A percentile compares a stretch with the other conserved stretches of the same genome.
Conservation (phyloP, 2,888 invertebrate species). For the Strigamia transsilvanica region DNA sequence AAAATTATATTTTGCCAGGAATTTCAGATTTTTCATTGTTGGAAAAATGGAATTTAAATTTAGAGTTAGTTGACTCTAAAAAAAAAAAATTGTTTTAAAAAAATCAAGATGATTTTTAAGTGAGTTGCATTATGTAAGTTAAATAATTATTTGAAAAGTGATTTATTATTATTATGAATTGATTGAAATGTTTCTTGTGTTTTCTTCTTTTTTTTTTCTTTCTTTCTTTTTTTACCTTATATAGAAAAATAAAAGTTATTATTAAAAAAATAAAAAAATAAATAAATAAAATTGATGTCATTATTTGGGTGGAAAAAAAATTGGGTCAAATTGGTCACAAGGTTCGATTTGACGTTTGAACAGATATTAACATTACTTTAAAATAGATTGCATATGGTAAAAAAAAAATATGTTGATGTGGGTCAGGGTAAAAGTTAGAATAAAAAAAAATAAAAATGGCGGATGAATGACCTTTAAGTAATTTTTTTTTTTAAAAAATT, state of each 20-base stretch:
- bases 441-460: slow-evolving; percentile 9
- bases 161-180: slow-evolving; percentile 33
- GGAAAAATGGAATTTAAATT: neutral
- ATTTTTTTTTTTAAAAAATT: slow-evolving; percentile 1
- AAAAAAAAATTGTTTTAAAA: slow-evolving; percentile 2
- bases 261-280: neutral
- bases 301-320: neutral
- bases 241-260: slow-evolving; percentile 28
- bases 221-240: slow-evolving; percentile 6
- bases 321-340: slow-evolving; percentile 34
- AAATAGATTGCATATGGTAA: slow-evolving; percentile 9
- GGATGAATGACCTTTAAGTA: slow-evolving; percentile 15
- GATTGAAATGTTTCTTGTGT: neutral
- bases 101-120: neutral
- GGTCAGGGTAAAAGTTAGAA: slow-evolving; percentile 18
- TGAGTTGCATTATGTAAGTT: neutral
- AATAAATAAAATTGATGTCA: neutral
- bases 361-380: slow-evolving; percentile 35
- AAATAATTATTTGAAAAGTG: slow-evolving; percentile 22
- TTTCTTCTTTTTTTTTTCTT: slow-evolving; percentile 24
- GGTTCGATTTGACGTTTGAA: slow-evolving; percentile 19
- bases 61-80: neutral
- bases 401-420: slow-evolving; percentile 28
- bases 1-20: slow-evolving; percentile 25
- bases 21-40: neutral